Evolutionary conservation across 1,140 invertebrate species (phyloP).

Genomic region (Stegodyphus mimosarum): DNA sequence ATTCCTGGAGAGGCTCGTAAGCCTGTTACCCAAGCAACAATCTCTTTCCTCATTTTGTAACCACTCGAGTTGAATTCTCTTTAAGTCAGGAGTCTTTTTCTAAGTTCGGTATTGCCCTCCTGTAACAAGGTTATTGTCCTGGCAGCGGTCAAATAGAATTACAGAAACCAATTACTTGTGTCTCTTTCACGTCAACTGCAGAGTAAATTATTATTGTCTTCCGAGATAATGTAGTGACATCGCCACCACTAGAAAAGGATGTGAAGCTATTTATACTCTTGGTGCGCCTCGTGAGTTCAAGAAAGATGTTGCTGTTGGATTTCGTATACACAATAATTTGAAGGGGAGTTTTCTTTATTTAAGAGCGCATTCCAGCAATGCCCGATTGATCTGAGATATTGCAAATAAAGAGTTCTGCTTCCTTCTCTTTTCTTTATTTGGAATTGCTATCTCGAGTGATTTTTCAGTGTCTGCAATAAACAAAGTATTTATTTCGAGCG

Average conservation of each 20-base stretch:
- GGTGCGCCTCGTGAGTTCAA: background rate
- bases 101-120: conserved; percentile 3
- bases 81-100: conserved; percentile 49
- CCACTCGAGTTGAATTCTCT: conserved; percentile 57
- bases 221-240: conserved; percentile 57
- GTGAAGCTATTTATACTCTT: conserved; percentile 43
- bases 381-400: conserved; percentile 7
- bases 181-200: conserved; percentile 48
- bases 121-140: conserved; percentile 51
- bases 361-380: conserved; percentile 42
- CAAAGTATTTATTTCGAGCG: background rate
- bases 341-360: conserved; percentile 59
- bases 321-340: conserved; percentile 59
- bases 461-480: background rate
- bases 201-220: conserved; percentile 59
- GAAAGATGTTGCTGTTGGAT: conserved; percentile 4
- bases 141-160: conserved; percentile 58
- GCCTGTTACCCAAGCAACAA: conserved; percentile 60
- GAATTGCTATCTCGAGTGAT: background rate
- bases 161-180: conserved; percentile 55
- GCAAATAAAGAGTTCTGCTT: conserved; percentile 27
- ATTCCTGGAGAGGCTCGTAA: conserved; percentile 40
- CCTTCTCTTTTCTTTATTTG: conserved; percentile 50
- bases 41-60: conserved; percentile 59
- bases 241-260: conserved; percentile 50